Evolutionary conservation across 2,113 vertebrate species (phyloP), one percentile per base, ranked within the genome.

Genomic region (Lasiurus cinereus): DNA sequence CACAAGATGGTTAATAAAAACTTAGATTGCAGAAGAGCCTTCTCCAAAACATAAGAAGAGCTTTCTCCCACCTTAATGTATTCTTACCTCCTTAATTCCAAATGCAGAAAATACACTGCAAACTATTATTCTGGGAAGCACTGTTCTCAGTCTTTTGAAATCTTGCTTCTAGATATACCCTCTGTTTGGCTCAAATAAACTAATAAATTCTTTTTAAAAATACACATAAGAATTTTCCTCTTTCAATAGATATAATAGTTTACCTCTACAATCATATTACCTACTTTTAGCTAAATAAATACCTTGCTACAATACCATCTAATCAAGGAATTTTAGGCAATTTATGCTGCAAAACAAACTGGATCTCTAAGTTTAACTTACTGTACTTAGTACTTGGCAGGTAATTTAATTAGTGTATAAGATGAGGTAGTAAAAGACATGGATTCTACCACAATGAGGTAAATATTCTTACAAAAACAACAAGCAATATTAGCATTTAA

Each of bases 301-400:
- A 66, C 93, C 77, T 83, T 83, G 8, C n/a, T 31, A 82, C 59
- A 72, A 1, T 29, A 43, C 39, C 19, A 24, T 93, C 93, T 88
- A 62, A 64, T 76, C 46, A 80, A 95, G 39, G 56, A 74, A 93
- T 88, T 93, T 94, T 22, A 91, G 83, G 66, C 66, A 50, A 88
- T 73, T 78, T 31, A 79, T 52, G 21, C 19, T 92, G n/a, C 52
- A 94, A 89, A 95, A 80, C 19, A 92, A 94, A 88, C 29, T 50
- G 59, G 72, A 64, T 10, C 19, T 70, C 83, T 82, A 82, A 62
- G 24, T 93, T 83, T 76, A 89, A 67, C 59, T 82, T 86, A 90
- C 78, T 72, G 66, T 39, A 83, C 77, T 91, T 36, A 88, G 14
- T 86, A 86, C 21, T 33, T 27, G 4, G 13, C 22, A 86, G 8